These are phyloP conservation scores for Philaethria dido DNA, from an alignment of 2,888 invertebrate genomes.

Conservation along the genomic window DNA sequence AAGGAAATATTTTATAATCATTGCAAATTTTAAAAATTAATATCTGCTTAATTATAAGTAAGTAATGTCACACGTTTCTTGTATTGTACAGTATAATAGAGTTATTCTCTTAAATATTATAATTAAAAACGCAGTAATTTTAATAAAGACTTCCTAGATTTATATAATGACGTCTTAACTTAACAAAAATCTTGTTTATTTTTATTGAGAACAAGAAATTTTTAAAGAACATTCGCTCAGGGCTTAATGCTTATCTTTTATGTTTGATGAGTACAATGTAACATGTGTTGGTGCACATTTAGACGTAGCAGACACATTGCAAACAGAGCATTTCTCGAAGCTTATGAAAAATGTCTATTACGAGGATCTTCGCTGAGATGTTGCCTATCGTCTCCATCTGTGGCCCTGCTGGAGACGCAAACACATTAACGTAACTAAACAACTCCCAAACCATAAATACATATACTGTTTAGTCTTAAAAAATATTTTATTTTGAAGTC, in stretches of 20 bases:
- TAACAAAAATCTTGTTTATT: background rate
- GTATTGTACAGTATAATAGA: background rate
- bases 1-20: background rate
- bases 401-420: constrained; percentile 30
- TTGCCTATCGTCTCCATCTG: constrained; percentile 40
- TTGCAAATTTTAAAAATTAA: background rate
- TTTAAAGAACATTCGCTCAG: background rate
- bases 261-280: background rate
- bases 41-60: background rate
- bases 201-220: background rate
- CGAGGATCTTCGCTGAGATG: constrained; percentile 35
- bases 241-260: background rate
- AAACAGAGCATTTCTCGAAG: constrained; percentile 22
- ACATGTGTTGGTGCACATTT: constrained; percentile 1
- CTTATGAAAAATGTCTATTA: constrained; percentile 35
- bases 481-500: background rate
- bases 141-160: constrained; percentile 2
- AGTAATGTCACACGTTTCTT: background rate
- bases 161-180: background rate
- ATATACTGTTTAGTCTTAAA: background rate
- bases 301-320: background rate
- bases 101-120: background rate
- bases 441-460: constrained; percentile 16
- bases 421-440: constrained; percentile 38
- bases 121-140: background rate